phyloP scores from a whole-genome alignment of 2,888 invertebrate species.

The Actias luna region DNA sequence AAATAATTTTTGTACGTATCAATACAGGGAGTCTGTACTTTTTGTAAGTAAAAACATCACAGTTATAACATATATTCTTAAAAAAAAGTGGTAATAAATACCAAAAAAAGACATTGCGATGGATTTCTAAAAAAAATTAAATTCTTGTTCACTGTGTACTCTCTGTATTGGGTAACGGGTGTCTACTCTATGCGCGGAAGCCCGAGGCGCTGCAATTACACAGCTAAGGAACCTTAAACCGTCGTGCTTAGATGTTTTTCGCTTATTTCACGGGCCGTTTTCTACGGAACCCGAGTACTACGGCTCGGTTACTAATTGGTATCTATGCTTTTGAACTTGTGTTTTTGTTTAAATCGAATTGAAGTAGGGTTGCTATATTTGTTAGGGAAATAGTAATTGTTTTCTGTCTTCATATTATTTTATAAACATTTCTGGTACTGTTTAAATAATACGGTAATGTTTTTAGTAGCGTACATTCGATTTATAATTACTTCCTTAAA shows the following conservation, averaged over 20 bases:
- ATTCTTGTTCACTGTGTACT: background rate
- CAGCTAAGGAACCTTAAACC: slow-evolving; percentile 4
- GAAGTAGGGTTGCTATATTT: background rate
- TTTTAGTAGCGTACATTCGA: too few species aligned
- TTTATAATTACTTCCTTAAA: too few species aligned
- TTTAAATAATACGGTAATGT: background rate
- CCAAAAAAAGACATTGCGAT: too few species aligned
- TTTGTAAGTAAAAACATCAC: too few species aligned
- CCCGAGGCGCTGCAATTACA: slow-evolving; percentile 4
- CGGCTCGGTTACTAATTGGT: background rate
- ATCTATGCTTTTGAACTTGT: background rate
- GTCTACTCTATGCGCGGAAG: background rate
- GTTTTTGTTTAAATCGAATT: slow-evolving; percentile 2
- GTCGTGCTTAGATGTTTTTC: background rate
- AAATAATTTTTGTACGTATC: too few species aligned
- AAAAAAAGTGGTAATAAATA: too few species aligned
- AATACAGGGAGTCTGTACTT: too few species aligned
- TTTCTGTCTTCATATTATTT: background rate
- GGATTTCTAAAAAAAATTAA: too few species aligned
- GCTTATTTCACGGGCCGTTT: slow-evolving; percentile 3
- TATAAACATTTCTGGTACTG: background rate
- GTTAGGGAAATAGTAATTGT: background rate
- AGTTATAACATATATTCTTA: too few species aligned
- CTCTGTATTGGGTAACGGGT: background rate
- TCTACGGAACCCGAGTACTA: background rate